Percentiles rank a stretch among this genome's conserved stretches.
Conservation (phyloP, 1,140 invertebrate species). For the Papilio glaucus region DNA sequence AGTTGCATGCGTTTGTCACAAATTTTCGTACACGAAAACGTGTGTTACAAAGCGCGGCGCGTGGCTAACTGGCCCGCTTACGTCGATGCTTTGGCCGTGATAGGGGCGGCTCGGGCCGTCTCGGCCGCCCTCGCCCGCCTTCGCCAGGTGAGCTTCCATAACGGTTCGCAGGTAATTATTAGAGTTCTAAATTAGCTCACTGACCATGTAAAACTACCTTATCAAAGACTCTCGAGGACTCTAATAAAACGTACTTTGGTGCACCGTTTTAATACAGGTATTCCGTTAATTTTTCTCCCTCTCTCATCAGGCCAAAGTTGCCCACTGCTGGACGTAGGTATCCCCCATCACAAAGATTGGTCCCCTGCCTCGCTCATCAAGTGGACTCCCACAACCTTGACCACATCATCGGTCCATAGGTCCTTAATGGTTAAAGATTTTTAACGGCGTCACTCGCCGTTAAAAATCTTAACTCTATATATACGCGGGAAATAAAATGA, state of each 20-base stretch:
- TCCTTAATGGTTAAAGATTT: no score
- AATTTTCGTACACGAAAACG: slow-evolving; percentile 36
- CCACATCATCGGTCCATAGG: no score
- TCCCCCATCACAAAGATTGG: no score
- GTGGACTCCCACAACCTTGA: no score
- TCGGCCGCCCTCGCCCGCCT: slow-evolving; percentile 52
- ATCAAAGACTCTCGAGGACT: slow-evolving; percentile 60
- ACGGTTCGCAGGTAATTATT: slow-evolving; percentile 67
- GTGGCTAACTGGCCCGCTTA: slow-evolving; percentile 60
- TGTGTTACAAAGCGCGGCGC: slow-evolving; percentile 53
- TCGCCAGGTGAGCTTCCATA: slow-evolving; percentile 62
- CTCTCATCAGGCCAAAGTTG: no score
- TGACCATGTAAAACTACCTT: slow-evolving; percentile 70
- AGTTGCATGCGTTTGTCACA: slow-evolving; percentile 39
- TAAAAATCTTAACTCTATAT: no score
- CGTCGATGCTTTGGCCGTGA: slow-evolving; percentile 43
- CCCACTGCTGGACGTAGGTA: no score
- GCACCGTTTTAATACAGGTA: slow-evolving; percentile 38
- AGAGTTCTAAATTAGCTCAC: slow-evolving; percentile 75
- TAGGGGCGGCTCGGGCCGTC: slow-evolving; percentile 45
- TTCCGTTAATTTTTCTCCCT: neutral
- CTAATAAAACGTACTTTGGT: slow-evolving; percentile 53
- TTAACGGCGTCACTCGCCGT: no score
- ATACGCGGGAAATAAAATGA: no score
- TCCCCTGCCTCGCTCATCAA: no score